Evolutionary conservation across 2,797 vertebrate species (phyloP), one percentile per base, ranked within the genome.

Genomic region (Rhadinocentrus ornatus): DNA sequence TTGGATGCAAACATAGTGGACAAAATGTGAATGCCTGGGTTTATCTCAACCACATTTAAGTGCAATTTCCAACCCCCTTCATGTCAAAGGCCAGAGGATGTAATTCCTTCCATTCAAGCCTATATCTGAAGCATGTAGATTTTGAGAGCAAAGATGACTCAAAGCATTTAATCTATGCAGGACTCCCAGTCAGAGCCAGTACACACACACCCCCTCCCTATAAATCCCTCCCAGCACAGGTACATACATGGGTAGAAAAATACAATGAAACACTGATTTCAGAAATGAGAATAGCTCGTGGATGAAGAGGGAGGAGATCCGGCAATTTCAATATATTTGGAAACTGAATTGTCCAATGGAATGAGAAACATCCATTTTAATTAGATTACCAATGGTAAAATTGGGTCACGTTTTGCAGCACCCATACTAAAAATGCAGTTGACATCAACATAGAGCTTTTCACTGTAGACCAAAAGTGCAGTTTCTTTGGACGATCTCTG

Each of bases 191-290:
- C 65, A 55, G 56, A 82, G 78, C 62, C 11, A 66, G 70, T 20
- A 79, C 69, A 27, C 15, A 31, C 7, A 29, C 69, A 62, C 20
- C 22, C 59, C 61, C 56, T 32, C 56, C 73, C 69, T 39, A 73
- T 39, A 59, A 83, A 80, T 75, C 16, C 66, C 65, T 83, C 73
- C 83, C 29, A 11, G 84, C 89, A 89, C 81, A 86, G 84, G 78
- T 87, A 91, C 75, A 84, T 75, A 91, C 72, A 86, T 41, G 73
- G 66, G 74, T 82, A 85, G 70, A 80, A 83, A 86, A 65, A 22
- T 50, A 68, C 32, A 32, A 41, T 4, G 7, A 79, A 93, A 94
- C 91, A 93, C 90, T 88, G 89, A 89, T 87, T 92, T 88, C 56
- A 89, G 84, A 91, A 86, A 87, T 62, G 69, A 85, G 71, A 75